Conservation (phyloP, 2,113 vertebrate genomes). For the Pholis gunnellus region DNA sequence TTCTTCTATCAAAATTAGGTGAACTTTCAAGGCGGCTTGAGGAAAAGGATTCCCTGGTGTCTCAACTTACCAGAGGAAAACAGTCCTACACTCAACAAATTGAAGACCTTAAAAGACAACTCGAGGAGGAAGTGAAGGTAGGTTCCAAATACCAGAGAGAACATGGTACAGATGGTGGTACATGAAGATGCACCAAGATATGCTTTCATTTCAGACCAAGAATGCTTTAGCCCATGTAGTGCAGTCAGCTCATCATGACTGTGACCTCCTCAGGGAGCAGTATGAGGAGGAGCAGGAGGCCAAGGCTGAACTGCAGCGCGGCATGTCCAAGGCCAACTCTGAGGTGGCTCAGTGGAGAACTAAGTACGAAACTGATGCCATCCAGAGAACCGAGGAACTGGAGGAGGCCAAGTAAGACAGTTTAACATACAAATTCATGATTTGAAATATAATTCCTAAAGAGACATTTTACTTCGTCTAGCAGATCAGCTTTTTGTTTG, state of each 20-base stretch:
- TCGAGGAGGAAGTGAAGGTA: constrained; percentile 87
- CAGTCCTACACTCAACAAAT: constrained; percentile 88
- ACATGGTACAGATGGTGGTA: neutral
- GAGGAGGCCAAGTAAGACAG: constrained; percentile 92
- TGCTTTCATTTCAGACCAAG: constrained; percentile 78
- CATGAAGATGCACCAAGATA: neutral
- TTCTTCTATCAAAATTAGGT: constrained; percentile 65
- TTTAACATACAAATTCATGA: constrained; percentile 2
- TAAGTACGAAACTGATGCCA: constrained; percentile 94
- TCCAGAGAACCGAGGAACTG: constrained; percentile 92
- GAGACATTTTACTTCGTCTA: constrained; percentile 75
- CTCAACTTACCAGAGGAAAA: constrained; percentile 88
- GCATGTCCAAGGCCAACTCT: constrained; percentile 88
- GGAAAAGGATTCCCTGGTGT: constrained; percentile 89
- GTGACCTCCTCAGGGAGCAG: constrained; percentile 88
- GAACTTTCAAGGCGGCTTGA: constrained; percentile 87
- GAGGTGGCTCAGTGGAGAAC: constrained; percentile 94
- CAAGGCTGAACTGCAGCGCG: constrained; percentile 85
- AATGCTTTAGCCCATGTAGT: constrained; percentile 86
- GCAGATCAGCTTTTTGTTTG: constrained; percentile 91
- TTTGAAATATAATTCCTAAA: neutral
- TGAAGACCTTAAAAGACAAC: constrained; percentile 90
- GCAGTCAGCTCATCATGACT: constrained; percentile 88
- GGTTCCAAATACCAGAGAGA: neutral
- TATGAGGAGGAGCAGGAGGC: constrained; percentile 89